Conservation (phyloP, 2,797 vertebrate genomes). For the Myripristis murdjan region DNA sequence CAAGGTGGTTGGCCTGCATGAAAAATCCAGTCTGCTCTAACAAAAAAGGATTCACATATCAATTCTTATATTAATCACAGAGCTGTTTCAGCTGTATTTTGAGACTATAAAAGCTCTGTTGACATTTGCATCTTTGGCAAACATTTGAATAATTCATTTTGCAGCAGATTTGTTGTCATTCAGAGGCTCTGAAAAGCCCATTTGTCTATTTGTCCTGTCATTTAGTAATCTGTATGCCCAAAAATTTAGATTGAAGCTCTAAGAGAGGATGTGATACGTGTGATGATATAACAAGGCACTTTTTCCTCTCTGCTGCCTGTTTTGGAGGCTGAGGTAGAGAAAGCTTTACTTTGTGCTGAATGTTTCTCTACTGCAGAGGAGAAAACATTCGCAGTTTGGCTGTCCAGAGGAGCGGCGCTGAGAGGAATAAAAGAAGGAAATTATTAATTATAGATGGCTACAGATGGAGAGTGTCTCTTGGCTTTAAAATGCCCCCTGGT, state of each 20-base stretch:
- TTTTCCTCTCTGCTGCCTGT: constrained; percentile 26
- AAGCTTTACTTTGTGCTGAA: constrained; percentile 22
- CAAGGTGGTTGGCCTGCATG: neutral
- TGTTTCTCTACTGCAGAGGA: constrained; percentile 13
- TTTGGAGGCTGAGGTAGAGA: constrained; percentile 18
- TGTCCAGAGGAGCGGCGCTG: constrained; percentile 30
- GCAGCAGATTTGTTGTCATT: neutral
- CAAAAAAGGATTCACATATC: neutral
- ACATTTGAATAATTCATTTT: no score
- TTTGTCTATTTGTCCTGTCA: neutral
- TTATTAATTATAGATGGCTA: constrained; percentile 74
- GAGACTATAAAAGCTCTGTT: neutral
- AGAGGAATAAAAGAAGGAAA: constrained; percentile 55
- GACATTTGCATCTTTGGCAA: neutral
- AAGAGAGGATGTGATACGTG: constrained; percentile 28
- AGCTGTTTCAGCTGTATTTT: neutral
- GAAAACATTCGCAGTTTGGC: constrained; percentile 28
- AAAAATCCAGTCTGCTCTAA: neutral
- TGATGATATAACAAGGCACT: constrained; percentile 40
- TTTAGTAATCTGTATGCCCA: constrained; percentile 12
- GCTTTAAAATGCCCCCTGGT: constrained; percentile 52
- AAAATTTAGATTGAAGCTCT: constrained; percentile 20
- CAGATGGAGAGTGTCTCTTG: constrained; percentile 67
- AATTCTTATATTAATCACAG: neutral
- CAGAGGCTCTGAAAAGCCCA: no score